Conservation (phyloP, 2,888 invertebrate species). For the Ceriagrion tenellum region DNA sequence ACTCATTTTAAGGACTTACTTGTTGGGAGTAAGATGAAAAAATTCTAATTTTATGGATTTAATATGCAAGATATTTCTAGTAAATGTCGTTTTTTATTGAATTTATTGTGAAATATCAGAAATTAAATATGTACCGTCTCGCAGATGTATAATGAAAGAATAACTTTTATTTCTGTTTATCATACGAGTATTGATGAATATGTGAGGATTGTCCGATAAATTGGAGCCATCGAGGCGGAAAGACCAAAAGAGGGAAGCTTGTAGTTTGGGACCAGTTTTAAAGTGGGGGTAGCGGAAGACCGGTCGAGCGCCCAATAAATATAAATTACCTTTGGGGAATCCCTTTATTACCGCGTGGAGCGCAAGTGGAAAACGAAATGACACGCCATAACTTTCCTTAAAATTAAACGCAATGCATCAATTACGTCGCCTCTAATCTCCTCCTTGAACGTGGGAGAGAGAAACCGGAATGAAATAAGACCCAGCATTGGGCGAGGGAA, state of each 20-base stretch:
- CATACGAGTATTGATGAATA: too few relatives aligned
- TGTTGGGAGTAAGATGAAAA: too few relatives aligned
- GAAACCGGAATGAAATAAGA: background rate
- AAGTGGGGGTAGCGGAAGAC: background rate
- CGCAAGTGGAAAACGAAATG: background rate
- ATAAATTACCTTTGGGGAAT: background rate
- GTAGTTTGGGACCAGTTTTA: background rate
- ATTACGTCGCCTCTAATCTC: background rate
- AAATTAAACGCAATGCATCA: slow-evolving; percentile 2
- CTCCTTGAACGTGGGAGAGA: background rate
- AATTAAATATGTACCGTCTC: too few relatives aligned
- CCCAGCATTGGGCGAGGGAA: background rate
- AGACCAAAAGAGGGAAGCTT: background rate
- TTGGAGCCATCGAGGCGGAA: background rate
- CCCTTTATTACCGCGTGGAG: background rate
- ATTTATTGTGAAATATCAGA: too few relatives aligned
- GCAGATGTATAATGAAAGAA: too few relatives aligned
- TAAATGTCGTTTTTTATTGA: too few relatives aligned
- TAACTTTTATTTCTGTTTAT: too few relatives aligned
- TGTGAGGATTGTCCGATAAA: background rate
- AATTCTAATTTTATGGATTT: too few relatives aligned
- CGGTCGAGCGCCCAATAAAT: background rate
- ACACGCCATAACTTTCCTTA: background rate
- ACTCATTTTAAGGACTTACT: too few relatives aligned
- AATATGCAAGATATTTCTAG: too few relatives aligned